Evolutionary conservation across 2,888 invertebrate genomes (phyloP).

Genomic region (Phalangium opilio): DNA sequence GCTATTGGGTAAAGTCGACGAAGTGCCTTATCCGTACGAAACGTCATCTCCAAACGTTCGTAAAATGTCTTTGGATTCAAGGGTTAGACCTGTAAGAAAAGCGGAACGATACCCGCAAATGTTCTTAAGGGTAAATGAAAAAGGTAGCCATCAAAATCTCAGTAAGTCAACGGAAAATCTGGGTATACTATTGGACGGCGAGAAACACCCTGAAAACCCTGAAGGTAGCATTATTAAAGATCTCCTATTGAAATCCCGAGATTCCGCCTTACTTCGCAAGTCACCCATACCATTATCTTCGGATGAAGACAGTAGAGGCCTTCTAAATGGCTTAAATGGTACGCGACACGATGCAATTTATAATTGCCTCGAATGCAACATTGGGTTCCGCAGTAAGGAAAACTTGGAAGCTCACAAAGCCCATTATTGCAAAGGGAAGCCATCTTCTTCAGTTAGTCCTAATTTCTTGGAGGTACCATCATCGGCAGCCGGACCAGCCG

Average conservation of each 20-base stretch:
- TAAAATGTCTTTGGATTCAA: too few relatives aligned
- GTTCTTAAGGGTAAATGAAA: not conserved
- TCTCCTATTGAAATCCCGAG: slow-evolving; percentile 45
- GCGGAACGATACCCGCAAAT: not conserved
- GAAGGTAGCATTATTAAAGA: slow-evolving; percentile 50
- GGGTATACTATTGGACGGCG: not conserved
- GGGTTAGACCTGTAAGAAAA: too few relatives aligned
- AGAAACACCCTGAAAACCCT: slow-evolving; percentile 44
- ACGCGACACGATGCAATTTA: slow-evolving; percentile 8
- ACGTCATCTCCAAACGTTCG: not conserved
- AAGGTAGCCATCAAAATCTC: not conserved
- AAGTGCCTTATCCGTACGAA: not conserved
- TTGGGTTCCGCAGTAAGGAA: slow-evolving; percentile 60
- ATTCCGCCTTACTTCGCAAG: not conserved
- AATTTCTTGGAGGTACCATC: not conserved
- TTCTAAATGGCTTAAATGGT: not conserved
- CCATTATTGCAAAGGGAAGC: slow-evolving; percentile 50
- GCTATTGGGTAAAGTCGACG: slow-evolving; percentile 14
- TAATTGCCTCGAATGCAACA: slow-evolving; percentile 55
- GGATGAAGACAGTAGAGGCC: too few relatives aligned
- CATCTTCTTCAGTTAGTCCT: not conserved
- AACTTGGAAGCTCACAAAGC: slow-evolving; percentile 63
- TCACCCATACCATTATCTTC: not conserved
- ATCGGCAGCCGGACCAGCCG: too few relatives aligned
- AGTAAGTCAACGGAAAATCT: not conserved